Conservation (phyloP, 2,797 vertebrate species). For the Spondyliosoma cantharus region DNA sequence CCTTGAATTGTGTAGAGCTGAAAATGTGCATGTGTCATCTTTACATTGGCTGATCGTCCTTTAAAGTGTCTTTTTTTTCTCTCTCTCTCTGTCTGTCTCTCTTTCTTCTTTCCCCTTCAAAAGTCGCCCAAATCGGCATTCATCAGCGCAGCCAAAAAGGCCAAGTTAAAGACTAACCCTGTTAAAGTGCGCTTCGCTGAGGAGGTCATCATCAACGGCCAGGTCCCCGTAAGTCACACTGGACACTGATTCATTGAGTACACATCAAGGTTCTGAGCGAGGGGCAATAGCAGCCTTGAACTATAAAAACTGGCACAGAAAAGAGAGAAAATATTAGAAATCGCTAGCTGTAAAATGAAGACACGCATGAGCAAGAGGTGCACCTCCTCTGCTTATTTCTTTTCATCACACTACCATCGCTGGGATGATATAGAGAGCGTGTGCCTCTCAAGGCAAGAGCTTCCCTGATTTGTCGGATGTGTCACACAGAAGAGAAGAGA, state of each 20-base stretch:
- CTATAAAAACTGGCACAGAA: not conserved
- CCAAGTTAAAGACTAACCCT: conserved; percentile 98
- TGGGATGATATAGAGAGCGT: not conserved
- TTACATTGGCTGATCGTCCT: conserved; percentile 37
- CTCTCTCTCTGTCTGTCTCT: not conserved
- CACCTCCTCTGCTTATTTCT: conserved; percentile 6
- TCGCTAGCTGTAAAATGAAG: conserved; percentile 19
- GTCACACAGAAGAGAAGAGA: conserved; percentile 15
- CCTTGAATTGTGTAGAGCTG: conserved; percentile 52
- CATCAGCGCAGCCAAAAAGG: conserved; percentile 99
- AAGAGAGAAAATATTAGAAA: conserved; percentile 23
- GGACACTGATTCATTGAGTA: conserved; percentile 42
- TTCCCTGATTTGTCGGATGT: conserved; percentile 26
- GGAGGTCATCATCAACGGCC: conserved; percentile 98
- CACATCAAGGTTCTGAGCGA: conserved; percentile 33
- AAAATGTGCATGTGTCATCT: conserved; percentile 50
- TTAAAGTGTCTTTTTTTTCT: conserved; percentile 33
- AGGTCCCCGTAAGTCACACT: conserved; percentile 93
- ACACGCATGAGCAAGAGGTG: conserved; percentile 8
- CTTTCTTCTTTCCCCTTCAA: conserved; percentile 32
- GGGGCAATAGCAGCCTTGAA: conserved; percentile 28
- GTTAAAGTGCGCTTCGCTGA: conserved; percentile 99
- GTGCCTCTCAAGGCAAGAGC: conserved; percentile 1
- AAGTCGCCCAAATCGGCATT: conserved; percentile 99
- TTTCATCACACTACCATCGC: conserved; percentile 8